Evolutionary conservation across 2,797 vertebrate species (phyloP).

Genomic region (Gymnoscopelus microlampas): DNA sequence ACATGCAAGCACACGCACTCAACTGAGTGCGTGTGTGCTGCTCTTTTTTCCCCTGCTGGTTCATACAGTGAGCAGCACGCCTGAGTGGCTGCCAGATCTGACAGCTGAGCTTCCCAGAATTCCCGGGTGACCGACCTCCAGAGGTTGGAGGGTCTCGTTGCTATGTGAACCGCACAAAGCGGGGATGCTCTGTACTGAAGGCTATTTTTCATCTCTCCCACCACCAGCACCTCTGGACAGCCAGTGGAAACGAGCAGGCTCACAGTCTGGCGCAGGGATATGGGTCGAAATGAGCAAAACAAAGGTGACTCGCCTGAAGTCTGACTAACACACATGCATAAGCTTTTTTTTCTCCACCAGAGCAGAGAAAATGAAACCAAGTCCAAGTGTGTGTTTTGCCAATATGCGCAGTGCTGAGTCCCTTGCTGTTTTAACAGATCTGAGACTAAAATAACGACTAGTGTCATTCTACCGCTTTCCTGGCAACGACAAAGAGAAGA

Average conservation of each 20-base stretch:
- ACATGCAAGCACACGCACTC: slow-evolving; percentile 10
- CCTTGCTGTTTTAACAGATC: no score
- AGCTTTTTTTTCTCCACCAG: background rate
- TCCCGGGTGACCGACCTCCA: slow-evolving; percentile 63
- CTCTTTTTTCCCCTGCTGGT: slow-evolving; percentile 40
- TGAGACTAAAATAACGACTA: no score
- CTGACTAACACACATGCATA: slow-evolving; percentile 21
- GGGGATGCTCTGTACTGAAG: slow-evolving; percentile 28
- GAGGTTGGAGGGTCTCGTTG: slow-evolving; percentile 71
- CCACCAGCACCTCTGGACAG: no score
- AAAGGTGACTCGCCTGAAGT: slow-evolving; percentile 26
- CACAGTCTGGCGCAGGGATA: no score
- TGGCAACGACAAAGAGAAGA: no score
- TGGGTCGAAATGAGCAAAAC: slow-evolving; percentile 10
- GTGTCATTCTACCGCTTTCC: no score
- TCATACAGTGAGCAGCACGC: slow-evolving; percentile 34
- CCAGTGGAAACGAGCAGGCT: no score
- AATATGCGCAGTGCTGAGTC: no score
- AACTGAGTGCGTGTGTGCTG: slow-evolving; percentile 33
- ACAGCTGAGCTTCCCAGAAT: slow-evolving; percentile 71
- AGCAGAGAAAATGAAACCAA: slow-evolving; percentile 43
- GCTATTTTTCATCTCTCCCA: slow-evolving; percentile 9
- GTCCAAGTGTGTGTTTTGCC: no score
- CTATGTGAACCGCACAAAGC: slow-evolving; percentile 71
- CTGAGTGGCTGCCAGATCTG: slow-evolving; percentile 73